A percentile compares a stretch with the other conserved stretches of the same genome.
These are phyloP conservation scores for Alethe castanea DNA, from an alignment of 2,113 vertebrate species.

Conservation along the genomic window DNA sequence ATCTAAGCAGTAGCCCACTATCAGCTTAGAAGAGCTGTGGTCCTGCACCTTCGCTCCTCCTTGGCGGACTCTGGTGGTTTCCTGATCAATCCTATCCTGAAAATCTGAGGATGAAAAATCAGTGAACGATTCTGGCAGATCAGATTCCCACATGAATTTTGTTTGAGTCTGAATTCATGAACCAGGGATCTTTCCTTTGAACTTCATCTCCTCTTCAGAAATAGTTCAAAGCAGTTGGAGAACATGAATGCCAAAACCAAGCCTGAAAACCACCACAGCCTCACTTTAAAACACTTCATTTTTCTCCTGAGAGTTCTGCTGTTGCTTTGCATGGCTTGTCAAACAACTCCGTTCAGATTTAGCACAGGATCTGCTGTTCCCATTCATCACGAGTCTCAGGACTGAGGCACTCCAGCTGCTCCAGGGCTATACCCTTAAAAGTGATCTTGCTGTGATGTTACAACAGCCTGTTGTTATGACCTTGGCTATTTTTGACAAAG, in stretches of 20 bases:
- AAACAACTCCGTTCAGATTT: background rate
- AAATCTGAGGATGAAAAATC: background rate
- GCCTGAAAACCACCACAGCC: background rate
- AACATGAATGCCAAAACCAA: background rate
- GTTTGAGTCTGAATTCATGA: background rate
- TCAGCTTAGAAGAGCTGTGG: background rate
- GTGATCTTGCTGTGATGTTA: constrained; percentile 21
- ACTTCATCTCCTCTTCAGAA: background rate
- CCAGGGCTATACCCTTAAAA: background rate
- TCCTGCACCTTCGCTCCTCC: background rate
- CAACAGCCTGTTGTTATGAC: background rate
- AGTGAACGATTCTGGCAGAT: background rate
- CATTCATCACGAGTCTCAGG: constrained; percentile 1
- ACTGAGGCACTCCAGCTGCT: constrained; percentile 26
- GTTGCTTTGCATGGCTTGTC: background rate
- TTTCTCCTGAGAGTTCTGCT: constrained; percentile 7
- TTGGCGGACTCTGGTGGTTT: background rate
- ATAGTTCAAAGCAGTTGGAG: constrained; percentile 30
- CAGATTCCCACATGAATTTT: background rate
- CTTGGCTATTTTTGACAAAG: constrained; percentile 34
- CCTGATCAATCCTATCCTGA: background rate
- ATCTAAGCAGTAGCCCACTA: background rate
- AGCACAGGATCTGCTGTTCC: background rate
- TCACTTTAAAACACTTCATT: background rate
- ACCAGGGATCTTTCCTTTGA: background rate